phyloP scores from a whole-genome alignment of 2,888 invertebrate species.

The Zaprionus bogoriensis region DNA sequence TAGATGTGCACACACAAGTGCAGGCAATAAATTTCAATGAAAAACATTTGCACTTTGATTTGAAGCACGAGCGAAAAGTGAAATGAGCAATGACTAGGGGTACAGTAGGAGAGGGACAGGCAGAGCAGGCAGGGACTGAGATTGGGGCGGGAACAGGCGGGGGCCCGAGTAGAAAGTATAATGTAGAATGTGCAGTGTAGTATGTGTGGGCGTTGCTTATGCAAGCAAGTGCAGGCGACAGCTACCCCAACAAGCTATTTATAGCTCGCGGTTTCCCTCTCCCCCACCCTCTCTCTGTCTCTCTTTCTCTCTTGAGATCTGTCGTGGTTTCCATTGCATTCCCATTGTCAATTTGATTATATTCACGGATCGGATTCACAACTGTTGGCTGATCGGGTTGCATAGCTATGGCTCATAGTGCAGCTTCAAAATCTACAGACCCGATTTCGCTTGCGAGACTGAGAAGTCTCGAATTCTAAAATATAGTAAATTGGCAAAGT shows the following conservation, averaged over 20 bases:
- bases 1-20: not conserved
- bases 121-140: not conserved
- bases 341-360: not conserved
- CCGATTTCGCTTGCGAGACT: not conserved
- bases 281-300: not conserved
- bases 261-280: conserved; percentile 13
- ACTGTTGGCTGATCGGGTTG: not conserved
- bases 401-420: too few species aligned
- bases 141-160: not conserved
- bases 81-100: conserved; percentile 38
- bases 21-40: conserved; percentile 61
- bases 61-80: conserved; percentile 24
- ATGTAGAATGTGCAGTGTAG: too few species aligned
- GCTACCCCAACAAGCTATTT: conserved; percentile 23
- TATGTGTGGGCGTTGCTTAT: conserved; percentile 13
- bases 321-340: not conserved
- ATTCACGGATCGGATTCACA: too few species aligned
- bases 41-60: conserved; percentile 47
- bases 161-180: too few species aligned
- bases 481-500: too few species aligned
- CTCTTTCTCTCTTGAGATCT: not conserved
- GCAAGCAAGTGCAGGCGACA: conserved; percentile 24
- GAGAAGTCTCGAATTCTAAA: too few species aligned
- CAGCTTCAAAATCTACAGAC: too few species aligned
- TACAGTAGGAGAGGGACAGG: not conserved